Evolutionary conservation across 1,140 invertebrate genomes (phyloP).

Genomic region (Drosophila virilis): DNA sequence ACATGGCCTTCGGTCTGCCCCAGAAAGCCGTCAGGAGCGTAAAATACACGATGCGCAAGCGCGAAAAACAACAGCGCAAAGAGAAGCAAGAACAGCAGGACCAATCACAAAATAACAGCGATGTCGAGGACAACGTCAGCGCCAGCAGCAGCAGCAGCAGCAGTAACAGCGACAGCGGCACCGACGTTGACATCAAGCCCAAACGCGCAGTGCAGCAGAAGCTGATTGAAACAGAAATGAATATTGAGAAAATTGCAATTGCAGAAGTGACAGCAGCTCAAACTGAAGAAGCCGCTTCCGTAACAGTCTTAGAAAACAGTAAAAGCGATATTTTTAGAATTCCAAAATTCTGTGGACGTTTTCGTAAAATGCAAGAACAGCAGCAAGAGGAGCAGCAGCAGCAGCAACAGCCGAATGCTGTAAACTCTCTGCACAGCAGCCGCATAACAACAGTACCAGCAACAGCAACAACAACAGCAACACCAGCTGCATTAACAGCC

Average conservation of each 20-base stretch:
- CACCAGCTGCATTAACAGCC: slow-evolving; percentile 43
- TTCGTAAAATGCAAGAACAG: slow-evolving; percentile 57
- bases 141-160: slow-evolving; percentile 11
- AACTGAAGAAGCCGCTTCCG: slow-evolving; percentile 1
- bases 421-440: slow-evolving; percentile 10
- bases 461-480: slow-evolving; percentile 10
- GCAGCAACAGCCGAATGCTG: slow-evolving; percentile 7
- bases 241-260: slow-evolving; percentile 29
- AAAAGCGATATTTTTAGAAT: slow-evolving; percentile 51
- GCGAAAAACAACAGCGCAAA: slow-evolving; percentile 57
- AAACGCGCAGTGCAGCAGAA: slow-evolving; percentile 10
- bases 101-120: slow-evolving; percentile 30
- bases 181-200: slow-evolving; percentile 7
- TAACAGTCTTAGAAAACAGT: slow-evolving; percentile 21
- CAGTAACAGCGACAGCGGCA: slow-evolving; percentile 33
- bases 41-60: slow-evolving; percentile 73
- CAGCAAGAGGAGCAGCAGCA: slow-evolving; percentile 28
- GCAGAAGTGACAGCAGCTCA: slow-evolving; percentile 10
- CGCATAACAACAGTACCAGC: not conserved
- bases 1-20: slow-evolving; percentile 75
- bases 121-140: slow-evolving; percentile 3
- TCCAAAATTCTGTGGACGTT: slow-evolving; percentile 62
- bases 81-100: slow-evolving; percentile 44
- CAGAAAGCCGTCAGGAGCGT: slow-evolving; percentile 75
- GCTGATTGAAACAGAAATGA: slow-evolving; percentile 16